phyloP scores from a whole-genome alignment of 1,140 invertebrate species.

The Procambarus virginalis region DNA sequence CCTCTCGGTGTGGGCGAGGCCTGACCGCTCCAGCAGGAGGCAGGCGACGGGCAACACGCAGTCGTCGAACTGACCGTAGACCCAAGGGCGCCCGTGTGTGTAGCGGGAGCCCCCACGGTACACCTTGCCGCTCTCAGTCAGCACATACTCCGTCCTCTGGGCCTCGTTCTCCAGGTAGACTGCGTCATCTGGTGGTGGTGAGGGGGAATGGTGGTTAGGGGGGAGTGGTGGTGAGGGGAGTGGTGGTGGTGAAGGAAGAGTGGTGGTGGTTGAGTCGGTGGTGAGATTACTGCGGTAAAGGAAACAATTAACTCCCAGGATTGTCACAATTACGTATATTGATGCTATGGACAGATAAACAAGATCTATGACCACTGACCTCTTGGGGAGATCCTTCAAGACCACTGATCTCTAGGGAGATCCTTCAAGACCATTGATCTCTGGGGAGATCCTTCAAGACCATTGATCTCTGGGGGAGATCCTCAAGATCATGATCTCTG shows the following conservation, averaged over 20 bases:
- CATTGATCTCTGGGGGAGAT: no score
- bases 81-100: conserved; percentile 74
- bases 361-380: no score
- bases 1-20: conserved; percentile 79
- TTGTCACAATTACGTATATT: no score
- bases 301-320: no score
- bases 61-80: conserved; percentile 75
- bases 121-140: conserved; percentile 75
- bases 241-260: not conserved
- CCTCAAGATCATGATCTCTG: no score
- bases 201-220: not conserved
- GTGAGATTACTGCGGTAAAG: no score
- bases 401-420: no score
- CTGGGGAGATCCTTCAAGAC: no score
- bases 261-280: no score
- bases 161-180: conserved; percentile 74
- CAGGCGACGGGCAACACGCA: conserved; percentile 72
- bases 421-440: no score
- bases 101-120: conserved; percentile 74
- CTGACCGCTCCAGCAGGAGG: conserved; percentile 71
- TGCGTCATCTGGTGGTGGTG: conserved; percentile 75
- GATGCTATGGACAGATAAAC: no score
- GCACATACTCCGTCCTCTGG: conserved; percentile 74
- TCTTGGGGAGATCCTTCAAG: no score
- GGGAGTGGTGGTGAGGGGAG: not conserved